Evolutionary conservation across 2,797 vertebrate genomes (phyloP).

Genomic region (Periparus ater): DNA sequence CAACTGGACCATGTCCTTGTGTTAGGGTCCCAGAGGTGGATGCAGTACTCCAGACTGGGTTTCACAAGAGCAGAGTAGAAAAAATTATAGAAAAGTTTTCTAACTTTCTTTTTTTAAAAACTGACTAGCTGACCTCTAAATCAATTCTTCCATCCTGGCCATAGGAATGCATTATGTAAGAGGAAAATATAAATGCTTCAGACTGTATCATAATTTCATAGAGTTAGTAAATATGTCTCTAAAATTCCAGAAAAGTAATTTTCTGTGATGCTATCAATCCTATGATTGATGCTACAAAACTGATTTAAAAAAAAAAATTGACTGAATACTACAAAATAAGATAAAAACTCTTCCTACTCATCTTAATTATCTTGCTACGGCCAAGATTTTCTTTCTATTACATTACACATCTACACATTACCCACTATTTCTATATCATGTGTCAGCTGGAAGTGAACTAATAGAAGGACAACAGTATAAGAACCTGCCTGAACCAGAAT

Average conservation of each 20-base stretch:
- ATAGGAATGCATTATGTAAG: background rate
- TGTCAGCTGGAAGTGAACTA: background rate
- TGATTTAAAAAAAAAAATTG: no score
- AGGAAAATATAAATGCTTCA: background rate
- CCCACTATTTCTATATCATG: background rate
- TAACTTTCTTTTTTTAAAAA: background rate
- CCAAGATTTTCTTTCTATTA: background rate
- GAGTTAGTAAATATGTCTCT: background rate
- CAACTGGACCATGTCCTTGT: background rate
- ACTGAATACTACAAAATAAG: background rate
- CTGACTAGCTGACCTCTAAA: background rate
- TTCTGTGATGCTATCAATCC: background rate
- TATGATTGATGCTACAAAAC: background rate
- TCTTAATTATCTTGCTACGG: background rate
- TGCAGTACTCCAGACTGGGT: background rate
- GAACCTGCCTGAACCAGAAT: constrained; percentile 2
- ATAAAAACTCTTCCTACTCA: background rate
- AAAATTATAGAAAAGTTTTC: background rate
- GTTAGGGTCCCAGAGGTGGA: background rate
- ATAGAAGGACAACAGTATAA: background rate
- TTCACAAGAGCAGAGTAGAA: background rate
- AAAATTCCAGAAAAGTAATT: background rate
- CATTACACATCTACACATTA: no score
- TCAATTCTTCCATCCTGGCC: background rate
- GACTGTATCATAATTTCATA: background rate